Conservation (phyloP, 1,140 invertebrate species). For the Octopus bimaculoides region DNA sequence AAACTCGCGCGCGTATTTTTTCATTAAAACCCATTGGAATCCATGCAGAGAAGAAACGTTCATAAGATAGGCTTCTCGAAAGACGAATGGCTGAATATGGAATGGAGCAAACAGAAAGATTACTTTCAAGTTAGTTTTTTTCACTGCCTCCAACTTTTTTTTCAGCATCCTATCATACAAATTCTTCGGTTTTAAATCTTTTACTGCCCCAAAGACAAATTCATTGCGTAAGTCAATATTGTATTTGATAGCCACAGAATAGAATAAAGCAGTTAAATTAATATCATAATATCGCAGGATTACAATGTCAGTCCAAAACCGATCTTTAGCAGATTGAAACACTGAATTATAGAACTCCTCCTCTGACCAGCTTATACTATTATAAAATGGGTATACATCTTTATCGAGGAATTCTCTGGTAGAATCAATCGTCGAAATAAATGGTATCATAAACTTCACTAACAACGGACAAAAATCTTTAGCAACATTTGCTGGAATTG, state of each 20-base stretch:
- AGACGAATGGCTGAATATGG: neutral
- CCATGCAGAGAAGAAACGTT: neutral
- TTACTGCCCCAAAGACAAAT: neutral
- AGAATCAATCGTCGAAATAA: neutral
- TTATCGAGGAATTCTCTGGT: neutral
- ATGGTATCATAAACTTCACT: neutral
- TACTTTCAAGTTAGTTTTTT: neutral
- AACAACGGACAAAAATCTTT: neutral
- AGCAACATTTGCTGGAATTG: neutral
- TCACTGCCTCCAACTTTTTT: neutral
- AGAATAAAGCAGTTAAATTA: neutral
- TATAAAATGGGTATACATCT: neutral
- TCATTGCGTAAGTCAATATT: neutral
- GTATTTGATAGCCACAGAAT: neutral
- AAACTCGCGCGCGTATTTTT: neutral
- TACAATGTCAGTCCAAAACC: neutral
- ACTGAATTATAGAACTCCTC: neutral
- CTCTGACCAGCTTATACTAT: neutral
- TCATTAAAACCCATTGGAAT: neutral
- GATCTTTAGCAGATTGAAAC: neutral
- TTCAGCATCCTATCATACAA: neutral
- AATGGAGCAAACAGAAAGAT: neutral
- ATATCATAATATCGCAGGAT: neutral
- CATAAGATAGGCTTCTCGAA: neutral
- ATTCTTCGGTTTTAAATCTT: neutral